phyloP scores from a whole-genome alignment of 2,888 invertebrate species.

The Petrolisthes cinctipes region DNA sequence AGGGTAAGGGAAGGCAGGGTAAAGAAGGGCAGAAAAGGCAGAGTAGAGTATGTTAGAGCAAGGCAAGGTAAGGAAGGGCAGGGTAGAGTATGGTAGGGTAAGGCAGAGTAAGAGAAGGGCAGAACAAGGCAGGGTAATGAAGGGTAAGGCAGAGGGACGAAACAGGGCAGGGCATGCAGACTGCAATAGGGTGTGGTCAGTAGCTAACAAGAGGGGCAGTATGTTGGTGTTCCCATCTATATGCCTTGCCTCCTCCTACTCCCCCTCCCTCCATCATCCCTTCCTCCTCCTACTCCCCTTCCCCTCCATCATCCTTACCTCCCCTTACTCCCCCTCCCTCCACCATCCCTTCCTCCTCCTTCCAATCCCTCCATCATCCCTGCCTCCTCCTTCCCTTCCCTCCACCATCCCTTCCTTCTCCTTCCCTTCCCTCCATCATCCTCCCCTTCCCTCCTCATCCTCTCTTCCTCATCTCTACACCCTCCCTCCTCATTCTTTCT shows the following conservation, averaged over 20 bases:
- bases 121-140: no score
- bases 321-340: background rate
- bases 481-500: background rate
- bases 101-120: no score
- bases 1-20: no score
- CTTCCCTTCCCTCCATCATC: background rate
- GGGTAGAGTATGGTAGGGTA: no score
- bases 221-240: background rate
- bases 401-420: background rate
- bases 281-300: background rate
- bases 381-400: background rate
- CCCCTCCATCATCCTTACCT: background rate
- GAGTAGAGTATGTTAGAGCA: no score
- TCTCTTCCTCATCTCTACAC: background rate
- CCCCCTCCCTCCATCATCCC: slow-evolving; percentile 5
- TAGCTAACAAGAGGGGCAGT: no score
- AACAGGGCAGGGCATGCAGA: no score
- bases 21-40: no score
- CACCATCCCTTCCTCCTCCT: background rate
- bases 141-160: no score
- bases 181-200: no score
- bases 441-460: no score
- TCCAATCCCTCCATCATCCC: background rate
- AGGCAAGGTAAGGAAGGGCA: no score
- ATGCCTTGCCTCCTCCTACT: background rate